Conservation (phyloP, 2,888 invertebrate genomes). For the Bembecia ichneumoniformis region DNA sequence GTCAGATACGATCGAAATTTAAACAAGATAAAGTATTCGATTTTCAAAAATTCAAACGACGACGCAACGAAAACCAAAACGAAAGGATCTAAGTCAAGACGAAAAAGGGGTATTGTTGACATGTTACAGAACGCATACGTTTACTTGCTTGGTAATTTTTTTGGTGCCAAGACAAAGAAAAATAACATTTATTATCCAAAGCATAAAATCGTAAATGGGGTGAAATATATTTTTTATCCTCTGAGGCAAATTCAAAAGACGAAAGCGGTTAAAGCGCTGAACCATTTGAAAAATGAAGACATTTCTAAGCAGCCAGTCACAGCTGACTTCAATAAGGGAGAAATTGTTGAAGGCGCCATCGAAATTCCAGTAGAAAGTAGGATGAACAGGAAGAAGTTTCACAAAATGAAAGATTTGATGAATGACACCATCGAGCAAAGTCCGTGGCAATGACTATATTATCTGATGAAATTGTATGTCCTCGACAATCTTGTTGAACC, state of each 20-base stretch:
- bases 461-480: constrained; percentile 54
- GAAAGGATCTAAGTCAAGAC: constrained; percentile 26
- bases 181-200: constrained; percentile 29
- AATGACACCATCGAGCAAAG: constrained; percentile 52
- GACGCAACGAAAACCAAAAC: constrained; percentile 16
- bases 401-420: constrained; percentile 43
- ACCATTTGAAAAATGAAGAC: constrained; percentile 7
- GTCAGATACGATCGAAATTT: constrained; percentile 21
- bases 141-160: constrained; percentile 44
- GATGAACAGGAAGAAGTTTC: constrained; percentile 40
- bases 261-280: constrained; percentile 29
- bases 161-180: constrained; percentile 32
- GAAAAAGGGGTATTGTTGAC: constrained; percentile 44
- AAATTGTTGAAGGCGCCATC: constrained; percentile 40
- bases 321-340: constrained; percentile 56
- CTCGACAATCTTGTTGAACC: constrained; percentile 51
- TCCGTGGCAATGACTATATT: constrained; percentile 69
- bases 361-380: constrained; percentile 31
- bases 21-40: constrained; percentile 10
- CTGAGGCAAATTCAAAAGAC: constrained; percentile 26
- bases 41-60: constrained; percentile 17
- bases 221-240: constrained; percentile 51
- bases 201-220: constrained; percentile 47
- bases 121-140: constrained; percentile 43
- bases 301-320: constrained; percentile 22